Evolutionary conservation across 53 echinoderm and acorn worm species (phyloP).

Genomic region (Echinometra lucunter): DNA sequence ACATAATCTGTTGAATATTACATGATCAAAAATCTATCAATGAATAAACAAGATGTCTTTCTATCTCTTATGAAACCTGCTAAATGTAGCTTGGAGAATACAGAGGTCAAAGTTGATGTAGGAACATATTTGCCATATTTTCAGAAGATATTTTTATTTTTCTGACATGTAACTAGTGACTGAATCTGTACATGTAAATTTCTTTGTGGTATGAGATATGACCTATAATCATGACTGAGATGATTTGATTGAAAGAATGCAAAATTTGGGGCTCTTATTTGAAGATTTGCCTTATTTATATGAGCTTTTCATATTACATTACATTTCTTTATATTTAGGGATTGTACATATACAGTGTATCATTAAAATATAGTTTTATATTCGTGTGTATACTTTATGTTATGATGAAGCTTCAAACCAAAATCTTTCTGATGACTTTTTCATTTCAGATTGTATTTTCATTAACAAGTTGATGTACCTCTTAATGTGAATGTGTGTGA

Average conservation of each 20-base stretch:
- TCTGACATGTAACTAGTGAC: not conserved
- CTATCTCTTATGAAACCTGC: not conserved
- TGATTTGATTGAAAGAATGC: not conserved
- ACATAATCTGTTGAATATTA: not conserved
- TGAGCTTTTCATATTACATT: not conserved
- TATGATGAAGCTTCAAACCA: not conserved
- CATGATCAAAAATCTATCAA: not conserved
- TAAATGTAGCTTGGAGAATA: not conserved
- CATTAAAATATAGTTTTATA: constrained; percentile 2
- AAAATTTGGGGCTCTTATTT: not conserved
- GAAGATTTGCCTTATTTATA: not conserved
- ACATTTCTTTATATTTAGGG: not conserved
- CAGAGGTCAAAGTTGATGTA: constrained; percentile 3
- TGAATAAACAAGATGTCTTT: not conserved
- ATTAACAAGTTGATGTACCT: not conserved
- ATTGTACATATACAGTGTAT: not conserved
- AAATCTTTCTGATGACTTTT: not conserved
- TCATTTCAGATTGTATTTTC: not conserved
- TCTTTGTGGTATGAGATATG: not conserved
- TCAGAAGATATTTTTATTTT: not conserved
- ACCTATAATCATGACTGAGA: constrained; percentile 13
- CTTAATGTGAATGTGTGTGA: not conserved
- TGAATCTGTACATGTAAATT: not conserved
- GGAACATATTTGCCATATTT: not conserved
- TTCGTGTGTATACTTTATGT: not conserved